These are phyloP conservation scores for Stenodera caucasica DNA, from an alignment of 2,888 invertebrate species.

Conservation along the genomic window DNA sequence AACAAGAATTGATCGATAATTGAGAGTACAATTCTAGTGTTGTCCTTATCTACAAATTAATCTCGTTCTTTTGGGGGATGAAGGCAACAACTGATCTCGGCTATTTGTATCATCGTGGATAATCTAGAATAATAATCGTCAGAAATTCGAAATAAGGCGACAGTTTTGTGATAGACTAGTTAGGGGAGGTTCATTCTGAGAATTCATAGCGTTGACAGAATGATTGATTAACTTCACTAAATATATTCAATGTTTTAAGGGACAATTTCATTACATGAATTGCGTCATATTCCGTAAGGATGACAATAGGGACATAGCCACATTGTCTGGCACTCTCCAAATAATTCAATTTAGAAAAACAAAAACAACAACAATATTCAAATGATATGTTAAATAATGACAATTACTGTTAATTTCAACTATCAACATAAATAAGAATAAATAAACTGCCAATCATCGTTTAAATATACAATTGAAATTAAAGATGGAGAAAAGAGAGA, in stretches of 20 bases:
- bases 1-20: no score
- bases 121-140: no score
- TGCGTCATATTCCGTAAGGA: background rate
- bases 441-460: background rate
- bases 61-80: no score
- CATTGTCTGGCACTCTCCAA: background rate
- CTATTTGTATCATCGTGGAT: no score
- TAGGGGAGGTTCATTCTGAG: constrained; percentile 23
- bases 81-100: no score
- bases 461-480: background rate
- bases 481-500: no score
- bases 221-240: constrained; percentile 39
- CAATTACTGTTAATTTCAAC: background rate
- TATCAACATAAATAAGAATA: background rate
- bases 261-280: constrained; percentile 13
- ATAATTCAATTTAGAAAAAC: background rate
- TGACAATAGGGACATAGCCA: background rate
- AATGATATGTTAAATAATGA: background rate
- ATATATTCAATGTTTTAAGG: constrained; percentile 17
- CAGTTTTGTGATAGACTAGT: constrained; percentile 10
- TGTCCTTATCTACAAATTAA: no score
- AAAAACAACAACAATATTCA: background rate
- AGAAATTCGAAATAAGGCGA: background rate
- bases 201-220: constrained; percentile 40
- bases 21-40: no score